A percentile compares a stretch with the other conserved stretches of the same genome.
Evolutionary conservation across 2,113 vertebrate genomes (phyloP).

Genomic region (Dolichallabes microphthalmus): DNA sequence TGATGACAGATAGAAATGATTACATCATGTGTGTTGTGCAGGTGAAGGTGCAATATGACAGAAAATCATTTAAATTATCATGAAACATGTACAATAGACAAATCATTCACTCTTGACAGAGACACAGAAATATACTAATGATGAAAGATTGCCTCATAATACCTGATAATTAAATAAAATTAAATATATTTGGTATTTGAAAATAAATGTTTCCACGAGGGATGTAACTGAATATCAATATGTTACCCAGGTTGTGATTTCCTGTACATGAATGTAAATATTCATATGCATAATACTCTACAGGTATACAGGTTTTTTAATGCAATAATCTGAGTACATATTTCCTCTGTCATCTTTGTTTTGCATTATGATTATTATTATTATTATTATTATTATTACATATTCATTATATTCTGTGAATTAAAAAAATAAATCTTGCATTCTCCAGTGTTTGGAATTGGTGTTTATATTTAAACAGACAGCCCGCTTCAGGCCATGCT

Average conservation of each 20-base stretch:
- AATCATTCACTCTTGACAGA: neutral
- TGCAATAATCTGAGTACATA: neutral
- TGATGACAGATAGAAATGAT: too few relatives aligned
- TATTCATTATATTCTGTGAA: neutral
- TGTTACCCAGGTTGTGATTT: neutral
- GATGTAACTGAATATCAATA: neutral
- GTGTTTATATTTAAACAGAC: neutral
- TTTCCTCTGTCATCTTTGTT: neutral
- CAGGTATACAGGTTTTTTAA: too few relatives aligned
- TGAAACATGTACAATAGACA: too few relatives aligned
- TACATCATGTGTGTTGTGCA: too few relatives aligned
- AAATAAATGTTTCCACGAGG: neutral
- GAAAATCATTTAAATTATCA: too few relatives aligned
- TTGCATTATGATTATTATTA: too few relatives aligned
- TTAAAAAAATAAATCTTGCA: neutral
- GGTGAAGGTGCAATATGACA: too few relatives aligned
- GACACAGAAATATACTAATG: conserved; percentile 9
- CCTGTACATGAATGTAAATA: neutral
- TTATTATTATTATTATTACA: too few relatives aligned
- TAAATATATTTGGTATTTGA: neutral
- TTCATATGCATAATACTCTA: too few relatives aligned
- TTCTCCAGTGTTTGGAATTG: neutral
- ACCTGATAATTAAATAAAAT: neutral
- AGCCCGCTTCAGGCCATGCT: neutral
- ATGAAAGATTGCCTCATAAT: neutral